Conservation (phyloP, 1,140 invertebrate species). For the roundworm (Caenorhabditis elegans) region WBcel235 BX284606.5:8820501-8821000, state of each 20-base stretch:
- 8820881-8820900: not conserved
- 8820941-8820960: not conserved
- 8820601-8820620: too few relatives aligned
- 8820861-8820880: not conserved
- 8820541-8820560: too few relatives aligned
- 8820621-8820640: too few relatives aligned
- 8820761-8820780: not conserved
- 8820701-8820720: not conserved
- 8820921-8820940: slow-evolving; percentile 22
- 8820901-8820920: slow-evolving; percentile 7
- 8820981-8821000: too few relatives aligned
- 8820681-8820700: not conserved
- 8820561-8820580: too few relatives aligned
- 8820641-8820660: too few relatives aligned
- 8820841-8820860: not conserved
- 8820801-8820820: slow-evolving; percentile 12
- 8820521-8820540: too few relatives aligned
- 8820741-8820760: not conserved
- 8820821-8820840: slow-evolving; percentile 2
- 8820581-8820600: too few relatives aligned
- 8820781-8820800: not conserved
- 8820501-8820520: too few relatives aligned
- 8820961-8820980: not conserved
- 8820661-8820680: not conserved
- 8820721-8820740: not conserved